Conservation (phyloP, 2,888 invertebrate genomes). For the Heliconius sara region DNA sequence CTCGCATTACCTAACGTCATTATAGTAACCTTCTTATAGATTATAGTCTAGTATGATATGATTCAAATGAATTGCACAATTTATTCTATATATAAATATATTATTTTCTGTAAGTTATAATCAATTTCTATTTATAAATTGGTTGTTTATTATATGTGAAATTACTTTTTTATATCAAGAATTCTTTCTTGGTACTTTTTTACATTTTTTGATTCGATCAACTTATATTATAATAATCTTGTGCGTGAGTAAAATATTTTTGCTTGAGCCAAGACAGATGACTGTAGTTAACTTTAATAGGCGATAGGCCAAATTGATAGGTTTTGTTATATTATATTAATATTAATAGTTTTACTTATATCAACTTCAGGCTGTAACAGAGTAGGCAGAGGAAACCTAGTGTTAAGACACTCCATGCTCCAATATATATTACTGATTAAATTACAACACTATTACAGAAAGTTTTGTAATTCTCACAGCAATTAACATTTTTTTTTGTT, state of each 20-base stretch:
- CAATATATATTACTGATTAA: background rate
- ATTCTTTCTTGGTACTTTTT: background rate
- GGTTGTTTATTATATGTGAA: background rate
- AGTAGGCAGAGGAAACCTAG: no score
- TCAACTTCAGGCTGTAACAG: no score
- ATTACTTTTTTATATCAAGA: background rate
- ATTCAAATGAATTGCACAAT: constrained; percentile 17
- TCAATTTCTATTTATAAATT: constrained; percentile 10
- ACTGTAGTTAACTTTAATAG: background rate
- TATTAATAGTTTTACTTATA: no score
- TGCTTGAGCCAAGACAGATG: background rate
- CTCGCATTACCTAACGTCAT: constrained; percentile 18
- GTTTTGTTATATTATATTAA: background rate
- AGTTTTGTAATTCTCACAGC: constrained; percentile 18
- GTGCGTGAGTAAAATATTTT: background rate
- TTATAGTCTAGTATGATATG: constrained; percentile 10
- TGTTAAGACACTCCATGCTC: no score
- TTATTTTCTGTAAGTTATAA: background rate
- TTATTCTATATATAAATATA: constrained; percentile 9
- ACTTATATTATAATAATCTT: background rate
- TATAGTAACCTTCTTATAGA: constrained; percentile 10
- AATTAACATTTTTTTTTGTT: constrained; percentile 8
- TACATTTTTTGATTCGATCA: background rate
- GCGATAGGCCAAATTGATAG: background rate
- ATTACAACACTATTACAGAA: background rate